Base-by-base conservation (phyloP, 2,888 invertebrate genomes). In the Cepaea hortensis region DNA sequence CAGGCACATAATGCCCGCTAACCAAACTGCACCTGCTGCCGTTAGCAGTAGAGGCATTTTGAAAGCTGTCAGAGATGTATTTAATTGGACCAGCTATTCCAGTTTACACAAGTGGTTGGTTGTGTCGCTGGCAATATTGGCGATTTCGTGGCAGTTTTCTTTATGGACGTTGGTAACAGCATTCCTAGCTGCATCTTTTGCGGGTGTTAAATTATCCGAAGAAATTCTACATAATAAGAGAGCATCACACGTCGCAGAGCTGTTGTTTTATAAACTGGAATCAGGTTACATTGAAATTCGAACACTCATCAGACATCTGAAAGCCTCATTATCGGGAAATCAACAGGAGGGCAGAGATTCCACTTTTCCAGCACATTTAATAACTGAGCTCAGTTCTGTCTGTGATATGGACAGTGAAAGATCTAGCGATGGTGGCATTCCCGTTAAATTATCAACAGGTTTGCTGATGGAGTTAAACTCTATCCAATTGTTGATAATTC, bases 401-500 rank as follows among this genome's bases (percentile, higher is more conserved):
- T 72, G 46, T 72, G 85, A 81, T 18, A 18, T 20, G 7, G 80
- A 80, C 13, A 55, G 23, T 3, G 77, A 85, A 13, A 76, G 18
- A 35, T 50, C 50, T 11, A 79, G 23, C 65, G 77, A 77, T 79
- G 50, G 61, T 72, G 72, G 15, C 13, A 46, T 55, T 11, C 55
- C 79, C 23, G 55, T 81, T 11, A 81, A 18, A 62, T 18, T 85
- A 9, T 62, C 85, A 61, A 20, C 48, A 61, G 80, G 61, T 35
- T 80, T 87, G 46, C 73, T 76, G 23, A 35, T 85, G 68, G 88
- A 88, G 46, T 61, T 88, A 13, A 88, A 87, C 79, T 88, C 88
- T n/a, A 87, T 88, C 35, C 86, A 86, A 46, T 79, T 88, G 23
- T 84, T 88, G 13, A 88, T 90, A 55, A 82, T 89, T 65, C 79